phyloP scores from a whole-genome alignment of 2,888 invertebrate species.

The Bombylius major region DNA sequence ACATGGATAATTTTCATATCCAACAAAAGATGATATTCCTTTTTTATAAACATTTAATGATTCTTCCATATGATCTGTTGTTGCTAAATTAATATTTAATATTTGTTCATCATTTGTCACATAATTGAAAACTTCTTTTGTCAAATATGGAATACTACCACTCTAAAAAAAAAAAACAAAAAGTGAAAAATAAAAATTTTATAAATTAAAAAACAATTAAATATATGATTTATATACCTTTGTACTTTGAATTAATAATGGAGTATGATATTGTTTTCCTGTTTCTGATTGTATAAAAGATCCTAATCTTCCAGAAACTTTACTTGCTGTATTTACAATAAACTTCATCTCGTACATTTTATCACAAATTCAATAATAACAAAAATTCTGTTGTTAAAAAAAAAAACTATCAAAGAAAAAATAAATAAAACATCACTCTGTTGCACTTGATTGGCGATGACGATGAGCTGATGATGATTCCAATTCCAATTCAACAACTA shows the following conservation, averaged over 20 bases:
- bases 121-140: slow-evolving; percentile 58
- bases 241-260: slow-evolving; percentile 61
- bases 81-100: slow-evolving; percentile 59
- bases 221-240: slow-evolving; percentile 39
- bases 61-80: slow-evolving; percentile 51
- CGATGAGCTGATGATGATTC: too few species aligned
- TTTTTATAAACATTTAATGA: slow-evolving; percentile 50
- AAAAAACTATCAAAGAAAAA: too few species aligned
- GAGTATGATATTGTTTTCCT: slow-evolving; percentile 52
- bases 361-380: neutral
- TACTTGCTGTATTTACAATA: slow-evolving; percentile 43
- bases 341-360: slow-evolving; percentile 52
- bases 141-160: slow-evolving; percentile 72
- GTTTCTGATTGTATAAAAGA: slow-evolving; percentile 44
- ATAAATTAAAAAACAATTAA: slow-evolving; percentile 6
- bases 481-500: too few species aligned
- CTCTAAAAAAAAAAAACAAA: slow-evolving; percentile 40
- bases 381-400: too few species aligned
- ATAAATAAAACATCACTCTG: too few species aligned
- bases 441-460: too few species aligned
- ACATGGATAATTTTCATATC: slow-evolving; percentile 41
- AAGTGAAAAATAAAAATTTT: neutral
- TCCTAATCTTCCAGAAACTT: slow-evolving; percentile 54
- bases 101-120: slow-evolving; percentile 46
- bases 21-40: slow-evolving; percentile 57